Evolutionary conservation across 2,888 invertebrate species (phyloP), one percentile per base, ranked within the genome.

Genomic region (Hypsopygia costalis): DNA sequence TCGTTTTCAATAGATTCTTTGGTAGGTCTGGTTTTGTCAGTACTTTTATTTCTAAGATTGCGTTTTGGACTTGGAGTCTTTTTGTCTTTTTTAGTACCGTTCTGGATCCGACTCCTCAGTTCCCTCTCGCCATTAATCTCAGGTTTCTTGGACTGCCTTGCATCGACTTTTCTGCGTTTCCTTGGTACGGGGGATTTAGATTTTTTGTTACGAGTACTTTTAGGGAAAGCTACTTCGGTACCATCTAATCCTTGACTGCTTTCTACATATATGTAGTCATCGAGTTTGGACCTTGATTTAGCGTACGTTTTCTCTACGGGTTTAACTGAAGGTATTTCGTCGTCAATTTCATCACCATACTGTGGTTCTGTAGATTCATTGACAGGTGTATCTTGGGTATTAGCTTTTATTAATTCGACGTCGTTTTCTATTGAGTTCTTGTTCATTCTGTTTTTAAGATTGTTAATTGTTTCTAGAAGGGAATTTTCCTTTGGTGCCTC

Each of bases 1-100:
- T 86, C 83, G 34, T 88, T 88, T 44, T 88, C 87, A 35, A 87
- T 87, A 0, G 87, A 87, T 47, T 88, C 87, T 44, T 87, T 87
- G 1, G 79, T 77, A 1, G 66, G 60, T 34, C 81, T 55, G 16
- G 16, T 16, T 1, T 72, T 63, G 2, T 55, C 54, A 1, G 38
- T 44, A 28, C 59, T 66, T 41, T 54, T 63, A 31, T 55, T 66
- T 21, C 53, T 54, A 0, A 64, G 47, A 2, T 46, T 54, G 0
- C 63, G 61, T 44, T 65, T 68, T 21, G 52, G 55, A 16, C 2
- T 16, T 1, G 50, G 50, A 8, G 53, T 43, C 43, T 60, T 47
- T 44, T 59, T 7, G 11, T 10, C 11, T 1, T 11, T 22, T 50
- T 64, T 1, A 52, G 66, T 51, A 8, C 47, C 55, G 8, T 54